Base-by-base conservation (phyloP, 2,888 invertebrate genomes). In the Aspidiotus rigidus region DNA sequence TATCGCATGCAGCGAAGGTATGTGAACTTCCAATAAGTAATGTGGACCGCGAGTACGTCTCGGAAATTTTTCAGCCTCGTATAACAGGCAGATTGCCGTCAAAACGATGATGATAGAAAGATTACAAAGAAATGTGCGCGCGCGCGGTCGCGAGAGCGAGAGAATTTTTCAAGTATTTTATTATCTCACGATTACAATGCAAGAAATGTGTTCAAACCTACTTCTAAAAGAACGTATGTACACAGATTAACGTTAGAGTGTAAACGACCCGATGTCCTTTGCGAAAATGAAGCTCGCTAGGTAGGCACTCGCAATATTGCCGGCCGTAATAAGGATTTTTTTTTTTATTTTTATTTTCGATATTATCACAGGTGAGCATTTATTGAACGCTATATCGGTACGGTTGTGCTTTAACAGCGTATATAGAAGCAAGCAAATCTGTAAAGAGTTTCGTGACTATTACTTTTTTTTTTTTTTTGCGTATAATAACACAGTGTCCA, bases 131-230 rank as follows among this genome's bases (percentile, higher is more conserved):
- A 49, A n/a, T 13, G n/a, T 49, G 10, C 49, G 49, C 49, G 49
- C 11, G 11, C 49, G 49, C 49, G 11, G 49, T 28, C 28, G 10
- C 49, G 49, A 11, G 49, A 13, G 11, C 49, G 49, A 11, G 11
- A n/a, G 49, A 49, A 49, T 49, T 49, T 49, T 49, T 49, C 49
- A 49, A 49, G 49, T 49, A 49, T 49, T 49, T 49, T 49, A 49
- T 49, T 49, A 49, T 49, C 49, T 49, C 49, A 49, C 49, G 49
- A 49, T n/a, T 49, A 49, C n/a, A 49, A 49, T n/a, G 49, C 10
- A 11, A 49, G 49, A 11, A 49, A 49, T 49, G 49, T 49, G 28
- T 28, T 28, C 28, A 49, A 49, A 49, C 49, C 49, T 49, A 49
- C 49, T 49, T 49, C n/a, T 28, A 28, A 28, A 28, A 28, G 28